Evolutionary conservation across 1,140 invertebrate genomes (phyloP).

Genomic region (Mya arenaria): DNA sequence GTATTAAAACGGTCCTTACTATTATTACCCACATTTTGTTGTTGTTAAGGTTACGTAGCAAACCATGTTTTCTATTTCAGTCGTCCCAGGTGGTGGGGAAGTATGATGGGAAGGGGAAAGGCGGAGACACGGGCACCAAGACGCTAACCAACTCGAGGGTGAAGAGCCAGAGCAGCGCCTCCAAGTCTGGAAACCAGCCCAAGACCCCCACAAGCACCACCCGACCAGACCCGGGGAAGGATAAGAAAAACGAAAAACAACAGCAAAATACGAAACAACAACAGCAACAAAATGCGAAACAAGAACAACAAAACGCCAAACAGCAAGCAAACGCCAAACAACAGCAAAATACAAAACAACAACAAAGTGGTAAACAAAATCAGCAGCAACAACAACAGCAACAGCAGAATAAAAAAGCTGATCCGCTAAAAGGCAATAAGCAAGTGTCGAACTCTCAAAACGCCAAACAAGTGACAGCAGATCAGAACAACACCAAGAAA

Average conservation of each 20-base stretch:
- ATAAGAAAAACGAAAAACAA: constrained; percentile 29
- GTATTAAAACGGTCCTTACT: no score
- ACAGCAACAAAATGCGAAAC: constrained; percentile 20
- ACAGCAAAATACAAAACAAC: constrained; percentile 14
- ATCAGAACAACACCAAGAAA: neutral
- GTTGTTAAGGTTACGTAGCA: no score
- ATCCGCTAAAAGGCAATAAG: neutral
- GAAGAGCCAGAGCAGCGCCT: neutral
- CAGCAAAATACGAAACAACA: constrained; percentile 29
- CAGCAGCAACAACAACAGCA: constrained; percentile 12
- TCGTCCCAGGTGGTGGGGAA: constrained; percentile 37
- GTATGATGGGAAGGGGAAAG: constrained; percentile 6
- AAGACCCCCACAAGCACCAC: constrained; percentile 3
- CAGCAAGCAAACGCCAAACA: constrained; percentile 23
- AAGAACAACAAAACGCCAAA: constrained; percentile 21
- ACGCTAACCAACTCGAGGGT: constrained; percentile 14
- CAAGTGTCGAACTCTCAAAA: no score
- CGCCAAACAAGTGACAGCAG: no score
- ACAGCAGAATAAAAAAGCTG: constrained; percentile 3
- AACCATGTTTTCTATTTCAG: no score
- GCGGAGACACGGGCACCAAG: constrained; percentile 13
- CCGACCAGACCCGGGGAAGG: neutral
- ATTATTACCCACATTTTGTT: no score
- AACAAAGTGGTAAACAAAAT: no score
- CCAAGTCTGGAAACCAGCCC: neutral